Conservation (phyloP, 2,888 invertebrate species). For the Timema podura region DNA sequence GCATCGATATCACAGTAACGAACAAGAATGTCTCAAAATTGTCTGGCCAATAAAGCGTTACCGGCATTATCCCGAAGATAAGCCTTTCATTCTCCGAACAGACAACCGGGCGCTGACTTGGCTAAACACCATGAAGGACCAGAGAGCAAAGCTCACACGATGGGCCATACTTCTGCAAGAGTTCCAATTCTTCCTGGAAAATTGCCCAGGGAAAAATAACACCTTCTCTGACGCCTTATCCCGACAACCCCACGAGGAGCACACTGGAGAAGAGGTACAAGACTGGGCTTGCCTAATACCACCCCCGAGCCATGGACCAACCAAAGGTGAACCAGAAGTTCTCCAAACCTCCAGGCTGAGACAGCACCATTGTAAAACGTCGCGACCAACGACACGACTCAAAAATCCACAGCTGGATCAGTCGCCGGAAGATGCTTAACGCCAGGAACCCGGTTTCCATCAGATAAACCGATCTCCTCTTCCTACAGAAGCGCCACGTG, state of each 20-base stretch:
- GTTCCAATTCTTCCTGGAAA: background rate
- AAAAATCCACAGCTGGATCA: no score
- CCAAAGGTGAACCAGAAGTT: no score
- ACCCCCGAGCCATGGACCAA: no score
- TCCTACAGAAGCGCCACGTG: background rate
- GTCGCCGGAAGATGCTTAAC: no score
- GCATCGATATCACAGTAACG: background rate
- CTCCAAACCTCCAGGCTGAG: no score
- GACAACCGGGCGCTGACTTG: background rate
- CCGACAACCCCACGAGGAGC: background rate
- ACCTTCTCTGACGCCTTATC: background rate
- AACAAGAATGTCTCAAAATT: background rate
- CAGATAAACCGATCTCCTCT: background rate
- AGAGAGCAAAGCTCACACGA: background rate
- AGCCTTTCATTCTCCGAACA: background rate
- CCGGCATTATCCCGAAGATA: background rate
- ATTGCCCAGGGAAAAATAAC: background rate
- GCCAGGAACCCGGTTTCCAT: background rate
- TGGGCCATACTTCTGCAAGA: background rate
- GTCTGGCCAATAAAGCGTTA: background rate
- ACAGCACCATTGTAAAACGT: no score
- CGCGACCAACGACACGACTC: no score
- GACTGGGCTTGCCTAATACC: background rate
- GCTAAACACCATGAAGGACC: background rate
- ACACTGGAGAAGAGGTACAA: background rate